Evolutionary conservation across 1,140 invertebrate species (phyloP), one percentile per base, ranked within the genome.

Genomic region (Atta cephalotes): DNA sequence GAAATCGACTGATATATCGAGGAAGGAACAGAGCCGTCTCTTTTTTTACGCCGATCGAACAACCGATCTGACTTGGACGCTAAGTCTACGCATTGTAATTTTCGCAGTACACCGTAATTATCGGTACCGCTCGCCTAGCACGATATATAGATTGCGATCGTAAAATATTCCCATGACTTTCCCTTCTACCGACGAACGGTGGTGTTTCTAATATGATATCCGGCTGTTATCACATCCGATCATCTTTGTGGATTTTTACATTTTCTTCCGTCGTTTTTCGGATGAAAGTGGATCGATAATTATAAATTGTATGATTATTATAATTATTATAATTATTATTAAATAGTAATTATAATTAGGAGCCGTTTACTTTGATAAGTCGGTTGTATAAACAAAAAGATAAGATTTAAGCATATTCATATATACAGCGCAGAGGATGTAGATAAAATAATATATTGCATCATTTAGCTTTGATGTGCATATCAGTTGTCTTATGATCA

Each of bases 61-160:
- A 12, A 3, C 14, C 53, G 51, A 21, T 12, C 80, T 18, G 56
- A 45, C 49, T 60, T 35, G 25, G 18, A 62, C 56, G 51, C 39
- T 31, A 16, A 45, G 49, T 84, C 74, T 45, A 76, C 68, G 56
- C 80, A 84, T 84, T 74, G 39, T 84, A 84, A 84, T 84, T 84
- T 84, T 76, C 80, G 56, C 80, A 39, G 80, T 39, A 84, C 70
- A 84, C 70, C 39, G 70, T 84, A 76, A 84, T 84, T 84, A 84
- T 84, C 70, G 39, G 56, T 28, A 9, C 80, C 18, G 56, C 70
- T 84, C 28, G 80, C 28, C 80, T 84, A 63, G 58, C 66, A 70
- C 80, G 56, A 74, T 84, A 84, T 74, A 76, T 84, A 84, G 80
- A 84, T 84, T 84, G 39, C 80, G 80, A 84, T 84, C 80, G 70